phyloP scores from a whole-genome alignment of 2,113 vertebrate species.

The Fukomys damarensis region DNA sequence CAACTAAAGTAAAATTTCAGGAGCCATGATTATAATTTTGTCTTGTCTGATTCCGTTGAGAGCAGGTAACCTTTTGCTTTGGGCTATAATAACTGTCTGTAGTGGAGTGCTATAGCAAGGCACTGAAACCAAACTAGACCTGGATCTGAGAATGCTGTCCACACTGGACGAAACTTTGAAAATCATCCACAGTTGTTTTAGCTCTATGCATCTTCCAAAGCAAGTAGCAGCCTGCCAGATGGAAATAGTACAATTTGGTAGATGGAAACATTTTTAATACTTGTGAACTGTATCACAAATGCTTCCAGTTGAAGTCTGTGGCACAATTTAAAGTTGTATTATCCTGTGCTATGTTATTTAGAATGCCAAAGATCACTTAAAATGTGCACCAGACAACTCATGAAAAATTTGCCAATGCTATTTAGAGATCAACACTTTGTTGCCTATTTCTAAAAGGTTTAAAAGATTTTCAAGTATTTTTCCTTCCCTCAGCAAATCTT shows the following conservation, averaged over 20 bases:
- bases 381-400: neutral
- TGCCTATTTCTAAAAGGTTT: conserved; percentile 43
- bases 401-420: conserved; percentile 15
- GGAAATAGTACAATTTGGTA: conserved; percentile 56
- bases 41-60: conserved; percentile 26
- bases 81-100: neutral
- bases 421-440: conserved; percentile 30
- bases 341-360: conserved; percentile 32
- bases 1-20: neutral
- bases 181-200: conserved; percentile 55
- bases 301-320: conserved; percentile 39
- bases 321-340: conserved; percentile 25
- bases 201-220: conserved; percentile 32
- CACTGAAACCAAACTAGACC: conserved; percentile 42
- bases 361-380: neutral
- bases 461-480: conserved; percentile 50
- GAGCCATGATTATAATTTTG: conserved; percentile 18
- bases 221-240: conserved; percentile 56
- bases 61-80: conserved; percentile 32
- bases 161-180: conserved; percentile 58
- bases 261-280: conserved; percentile 58
- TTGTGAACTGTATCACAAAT: conserved; percentile 34
- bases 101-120: neutral
- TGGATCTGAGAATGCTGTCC: conserved; percentile 17
- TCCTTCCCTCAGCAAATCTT: conserved; percentile 54